Conservation (phyloP, 2,888 invertebrate genomes). For the Polydrusus tereticollis region DNA sequence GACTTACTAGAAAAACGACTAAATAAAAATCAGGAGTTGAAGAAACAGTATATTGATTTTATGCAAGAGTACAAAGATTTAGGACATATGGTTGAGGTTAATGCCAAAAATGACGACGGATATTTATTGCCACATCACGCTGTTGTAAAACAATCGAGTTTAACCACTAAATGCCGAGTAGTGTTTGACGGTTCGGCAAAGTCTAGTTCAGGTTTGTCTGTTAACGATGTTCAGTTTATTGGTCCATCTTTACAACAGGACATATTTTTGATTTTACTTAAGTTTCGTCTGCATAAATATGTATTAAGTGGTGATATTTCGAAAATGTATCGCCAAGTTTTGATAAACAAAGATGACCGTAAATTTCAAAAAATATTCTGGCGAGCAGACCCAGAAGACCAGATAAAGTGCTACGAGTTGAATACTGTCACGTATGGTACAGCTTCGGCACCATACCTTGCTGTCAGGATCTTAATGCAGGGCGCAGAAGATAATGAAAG, state of each 20-base stretch:
- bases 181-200: slow-evolving; percentile 36
- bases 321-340: slow-evolving; percentile 44
- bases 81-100: slow-evolving; percentile 20
- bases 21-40: background rate
- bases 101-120: background rate
- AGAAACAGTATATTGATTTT: no score
- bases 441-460: slow-evolving; percentile 47
- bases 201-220: slow-evolving; percentile 35
- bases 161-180: slow-evolving; percentile 25
- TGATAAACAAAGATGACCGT: slow-evolving; percentile 21
- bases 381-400: slow-evolving; percentile 16
- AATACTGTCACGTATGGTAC: slow-evolving; percentile 52
- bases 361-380: slow-evolving; percentile 35
- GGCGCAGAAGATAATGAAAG: slow-evolving; percentile 35
- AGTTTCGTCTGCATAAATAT: slow-evolving; percentile 18
- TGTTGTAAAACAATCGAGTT: background rate
- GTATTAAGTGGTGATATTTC: slow-evolving; percentile 34
- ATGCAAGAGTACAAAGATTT: slow-evolving; percentile 12
- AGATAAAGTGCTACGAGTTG: slow-evolving; percentile 43
- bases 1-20: slow-evolving; percentile 11
- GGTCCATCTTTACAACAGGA: slow-evolving; percentile 45
- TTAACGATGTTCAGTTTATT: slow-evolving; percentile 50
- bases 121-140: slow-evolving; percentile 26
- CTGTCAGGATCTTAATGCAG: slow-evolving; percentile 33
- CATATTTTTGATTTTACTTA: slow-evolving; percentile 27